phyloP scores from a whole-genome alignment of 2,797 vertebrate species.

The Mallotus villosus region DNA sequence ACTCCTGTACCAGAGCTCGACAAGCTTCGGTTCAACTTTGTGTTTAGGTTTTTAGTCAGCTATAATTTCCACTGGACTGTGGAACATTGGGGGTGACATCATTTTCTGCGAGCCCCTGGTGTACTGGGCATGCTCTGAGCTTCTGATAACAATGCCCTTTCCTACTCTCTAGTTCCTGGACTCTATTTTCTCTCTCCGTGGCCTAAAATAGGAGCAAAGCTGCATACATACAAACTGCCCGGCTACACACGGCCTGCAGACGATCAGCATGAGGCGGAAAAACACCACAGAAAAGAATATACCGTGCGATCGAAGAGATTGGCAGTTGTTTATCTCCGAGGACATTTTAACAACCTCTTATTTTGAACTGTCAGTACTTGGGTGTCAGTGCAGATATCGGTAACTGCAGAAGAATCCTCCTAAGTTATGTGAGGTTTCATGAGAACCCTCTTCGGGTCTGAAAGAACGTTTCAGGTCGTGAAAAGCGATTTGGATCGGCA shows the following conservation, averaged over 20 bases:
- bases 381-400: too few relatives aligned
- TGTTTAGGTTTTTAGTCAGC: constrained; percentile 24
- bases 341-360: background rate
- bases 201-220: constrained; percentile 53
- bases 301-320: constrained; percentile 13
- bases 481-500: too few relatives aligned
- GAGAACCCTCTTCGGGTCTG: too few relatives aligned
- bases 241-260: background rate
- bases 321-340: constrained; percentile 6
- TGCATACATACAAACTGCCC: constrained; percentile 22
- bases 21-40: constrained; percentile 7
- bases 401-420: too few relatives aligned
- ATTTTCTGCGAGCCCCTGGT: constrained; percentile 19
- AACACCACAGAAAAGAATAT: constrained; percentile 22
- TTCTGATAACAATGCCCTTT: constrained; percentile 58
- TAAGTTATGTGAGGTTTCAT: too few relatives aligned
- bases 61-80: constrained; percentile 35
- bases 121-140: constrained; percentile 10
- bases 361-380: too few relatives aligned
- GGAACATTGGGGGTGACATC: constrained; percentile 28
- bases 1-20: constrained; percentile 5
- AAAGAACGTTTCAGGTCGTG: too few relatives aligned
- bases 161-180: constrained; percentile 43
- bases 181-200: constrained; percentile 38
- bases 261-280: constrained; percentile 33